phyloP scores from a whole-genome alignment of 2,797 vertebrate species.

The Acrocephalus scirpaceus region DNA sequence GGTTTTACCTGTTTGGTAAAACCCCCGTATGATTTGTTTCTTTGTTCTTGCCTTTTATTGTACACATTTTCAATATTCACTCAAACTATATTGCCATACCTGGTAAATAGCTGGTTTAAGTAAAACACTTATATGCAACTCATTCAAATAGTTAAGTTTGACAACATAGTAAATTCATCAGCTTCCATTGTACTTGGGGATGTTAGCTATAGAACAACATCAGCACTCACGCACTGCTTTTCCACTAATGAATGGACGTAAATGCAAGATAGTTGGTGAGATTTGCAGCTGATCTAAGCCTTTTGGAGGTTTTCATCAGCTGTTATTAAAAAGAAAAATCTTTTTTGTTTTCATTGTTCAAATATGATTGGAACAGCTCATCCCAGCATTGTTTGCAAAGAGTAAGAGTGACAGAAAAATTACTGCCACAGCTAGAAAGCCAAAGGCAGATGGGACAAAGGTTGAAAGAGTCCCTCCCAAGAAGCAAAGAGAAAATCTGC shows the following conservation, averaged over 20 bases:
- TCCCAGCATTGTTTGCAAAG: not conserved
- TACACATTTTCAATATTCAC: not conserved
- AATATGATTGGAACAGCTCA: not conserved
- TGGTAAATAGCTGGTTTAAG: not conserved
- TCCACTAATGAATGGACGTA: conserved; percentile 17
- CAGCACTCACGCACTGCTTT: conserved; percentile 22
- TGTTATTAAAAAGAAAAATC: not conserved
- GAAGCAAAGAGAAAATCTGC: not conserved
- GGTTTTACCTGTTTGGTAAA: not conserved
- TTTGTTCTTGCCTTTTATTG: not conserved
- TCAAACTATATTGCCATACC: not conserved
- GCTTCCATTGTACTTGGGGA: not conserved
- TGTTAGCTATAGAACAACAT: conserved; percentile 26
- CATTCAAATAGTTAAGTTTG: not conserved
- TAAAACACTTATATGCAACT: not conserved
- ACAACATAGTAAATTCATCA: not conserved
- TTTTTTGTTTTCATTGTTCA: conserved; percentile 12
- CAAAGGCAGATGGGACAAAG: not conserved
- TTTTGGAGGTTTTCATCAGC: not conserved
- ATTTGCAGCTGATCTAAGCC: not conserved
- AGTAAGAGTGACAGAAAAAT: not conserved
- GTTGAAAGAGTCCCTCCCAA: not conserved
- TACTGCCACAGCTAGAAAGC: not conserved
- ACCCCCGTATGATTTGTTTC: not conserved
- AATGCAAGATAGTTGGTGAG: not conserved